Percentiles rank a stretch among this genome's conserved stretches.
Conservation (phyloP, 2,113 vertebrate species). For the Leiothrix lutea region DNA sequence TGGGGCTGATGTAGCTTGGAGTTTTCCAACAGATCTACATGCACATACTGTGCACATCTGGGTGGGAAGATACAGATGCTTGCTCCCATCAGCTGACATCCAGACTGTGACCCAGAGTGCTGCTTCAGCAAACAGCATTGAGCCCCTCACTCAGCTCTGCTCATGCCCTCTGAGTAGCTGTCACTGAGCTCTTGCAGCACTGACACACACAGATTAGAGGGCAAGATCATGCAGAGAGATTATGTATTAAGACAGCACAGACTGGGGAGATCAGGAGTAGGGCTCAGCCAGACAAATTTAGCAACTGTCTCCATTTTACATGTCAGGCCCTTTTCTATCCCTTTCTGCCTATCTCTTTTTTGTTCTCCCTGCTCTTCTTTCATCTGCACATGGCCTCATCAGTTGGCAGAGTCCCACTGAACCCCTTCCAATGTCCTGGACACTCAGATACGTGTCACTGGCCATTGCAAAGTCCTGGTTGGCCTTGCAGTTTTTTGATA, state of each 20-base stretch:
- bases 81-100: background rate
- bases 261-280: background rate
- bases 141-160: background rate
- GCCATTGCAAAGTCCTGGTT: background rate
- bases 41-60: accelerated
- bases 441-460: background rate
- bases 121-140: accelerated
- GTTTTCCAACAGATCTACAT: background rate
- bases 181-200: background rate
- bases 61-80: background rate
- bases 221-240: accelerated
- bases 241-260: background rate
- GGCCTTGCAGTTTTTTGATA: background rate
- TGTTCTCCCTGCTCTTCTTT: background rate
- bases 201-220: no score
- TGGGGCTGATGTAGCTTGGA: background rate
- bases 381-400: background rate
- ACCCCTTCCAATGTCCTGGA: background rate
- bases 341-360: background rate
- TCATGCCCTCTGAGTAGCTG: background rate
- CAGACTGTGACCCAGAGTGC: background rate
- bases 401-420: background rate
- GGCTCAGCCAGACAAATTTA: background rate
- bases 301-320: accelerated
- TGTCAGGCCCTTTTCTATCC: background rate